A percentile compares a stretch with the other conserved stretches of the same genome.
Evolutionary conservation across 2,888 invertebrate genomes (phyloP).

Genomic region (Hydriomena furcata): DNA sequence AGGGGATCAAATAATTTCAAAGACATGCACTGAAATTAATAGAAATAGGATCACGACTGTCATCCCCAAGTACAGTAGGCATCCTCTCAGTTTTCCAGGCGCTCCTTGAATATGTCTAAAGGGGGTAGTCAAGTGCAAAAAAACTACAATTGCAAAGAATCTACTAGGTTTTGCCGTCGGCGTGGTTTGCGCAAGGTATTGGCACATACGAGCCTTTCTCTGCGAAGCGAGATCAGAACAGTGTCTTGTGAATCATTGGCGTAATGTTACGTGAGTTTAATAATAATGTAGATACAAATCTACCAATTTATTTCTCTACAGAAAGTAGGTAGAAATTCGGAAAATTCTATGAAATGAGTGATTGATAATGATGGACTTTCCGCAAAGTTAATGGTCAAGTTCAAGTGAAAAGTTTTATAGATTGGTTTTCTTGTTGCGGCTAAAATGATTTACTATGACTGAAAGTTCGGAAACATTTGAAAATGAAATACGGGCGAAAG

Average conservation of each 20-base stretch:
- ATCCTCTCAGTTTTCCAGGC: too few species aligned
- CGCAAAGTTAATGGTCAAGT: not conserved
- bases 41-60: too few species aligned
- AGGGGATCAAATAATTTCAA: not conserved
- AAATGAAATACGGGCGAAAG: conserved; percentile 34
- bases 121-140: conserved; percentile 13
- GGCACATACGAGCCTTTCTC: conserved; percentile 12
- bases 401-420: conserved; percentile 43
- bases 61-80: too few species aligned
- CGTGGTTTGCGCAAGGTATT: conserved; percentile 19
- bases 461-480: conserved; percentile 35
- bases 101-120: too few species aligned
- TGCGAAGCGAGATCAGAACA: conserved; percentile 12
- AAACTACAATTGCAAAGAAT: conserved; percentile 11
- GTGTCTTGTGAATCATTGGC: conserved; percentile 14
- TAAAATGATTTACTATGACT: conserved; percentile 22
- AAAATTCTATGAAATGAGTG: too few species aligned
- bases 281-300: too few species aligned
- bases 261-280: conserved; percentile 14
- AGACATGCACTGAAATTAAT: not conserved
- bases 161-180: conserved; percentile 7
- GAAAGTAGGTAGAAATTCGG: too few species aligned
- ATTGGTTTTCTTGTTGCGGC: conserved; percentile 33
- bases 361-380: not conserved
- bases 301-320: too few species aligned